Base-by-base conservation (phyloP, 2,113 vertebrate species). In the Dendrocopos noguchii region DNA sequence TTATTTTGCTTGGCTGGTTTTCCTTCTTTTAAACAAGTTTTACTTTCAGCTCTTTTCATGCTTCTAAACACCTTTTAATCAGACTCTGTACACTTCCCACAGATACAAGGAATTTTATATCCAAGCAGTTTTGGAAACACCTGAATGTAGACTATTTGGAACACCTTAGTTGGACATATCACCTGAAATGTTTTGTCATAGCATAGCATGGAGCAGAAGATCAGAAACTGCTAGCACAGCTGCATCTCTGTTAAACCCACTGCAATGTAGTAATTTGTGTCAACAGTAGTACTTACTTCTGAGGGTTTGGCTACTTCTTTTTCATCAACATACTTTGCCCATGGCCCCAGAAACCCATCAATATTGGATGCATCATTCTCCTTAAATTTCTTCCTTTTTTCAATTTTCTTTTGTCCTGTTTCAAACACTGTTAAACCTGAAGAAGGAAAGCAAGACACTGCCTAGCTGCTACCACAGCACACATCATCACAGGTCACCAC, bases 321-420 rank as follows among this genome's bases (percentile, higher is more conserved):
- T 97, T 99, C 99, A 95, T 99, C 99, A 68, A 98, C 95, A 70
- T 99, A 99, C 95, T 99, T 99, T 6, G 99, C 99, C 99, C 99
- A 99, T 0, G 99, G 99, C 77, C 99, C 99, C 85, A 99, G 97
- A 95, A 99, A 99, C 42, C 97, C 97, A 87, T 99, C 99, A 80
- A 99, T 99, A 93, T 99, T 98, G 56, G 98, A 98, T 16, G 99
- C 98, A 57, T 99, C 99, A 42, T 99, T 99, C 87, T 99, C 99
- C 98, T 99, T 99, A 94, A 99, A 97, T 95, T 99, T 99, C 96
- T 98, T 99, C 91, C 99, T 98, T 94, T 99, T 99, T 91, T 99
- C 99, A 22, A 92, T 80, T 97, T 99, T 99, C 95, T 98, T 99
- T 36, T 98, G 97, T 56, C 98, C 98, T 3, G 98, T 98, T 97